Evolutionary conservation across 2,888 invertebrate species (phyloP).

Genomic region (Azorinus chamasolen): DNA sequence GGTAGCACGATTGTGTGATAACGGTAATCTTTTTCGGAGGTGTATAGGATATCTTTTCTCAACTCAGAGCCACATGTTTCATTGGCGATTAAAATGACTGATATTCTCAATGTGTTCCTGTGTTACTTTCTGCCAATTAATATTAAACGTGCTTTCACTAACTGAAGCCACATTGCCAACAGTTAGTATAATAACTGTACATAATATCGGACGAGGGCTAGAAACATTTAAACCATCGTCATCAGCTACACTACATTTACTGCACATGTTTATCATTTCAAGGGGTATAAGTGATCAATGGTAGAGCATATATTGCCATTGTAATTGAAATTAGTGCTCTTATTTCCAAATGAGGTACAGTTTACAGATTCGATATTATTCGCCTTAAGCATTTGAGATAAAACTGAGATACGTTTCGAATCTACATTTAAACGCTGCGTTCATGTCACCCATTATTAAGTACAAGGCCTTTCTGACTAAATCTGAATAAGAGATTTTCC

Average conservation of each 20-base stretch:
- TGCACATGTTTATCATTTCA: too few species aligned
- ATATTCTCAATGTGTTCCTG: too few species aligned
- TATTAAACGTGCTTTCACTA: not conserved
- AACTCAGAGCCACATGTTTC: not conserved
- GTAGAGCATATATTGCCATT: too few species aligned
- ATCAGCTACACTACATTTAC: not conserved
- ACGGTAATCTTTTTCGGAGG: not conserved
- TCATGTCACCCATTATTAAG: conserved; percentile 14
- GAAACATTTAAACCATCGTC: conserved; percentile 13
- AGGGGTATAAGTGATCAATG: too few species aligned
- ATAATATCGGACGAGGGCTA: too few species aligned
- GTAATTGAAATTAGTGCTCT: too few species aligned
- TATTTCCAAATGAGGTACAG: too few species aligned
- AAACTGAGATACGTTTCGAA: not conserved
- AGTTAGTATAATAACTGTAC: not conserved
- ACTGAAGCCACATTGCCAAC: not conserved
- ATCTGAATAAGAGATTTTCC: too few species aligned
- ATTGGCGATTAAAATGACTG: not conserved
- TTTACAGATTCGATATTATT: too few species aligned
- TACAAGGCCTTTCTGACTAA: too few species aligned
- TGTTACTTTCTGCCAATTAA: too few species aligned
- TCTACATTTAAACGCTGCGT: conserved; percentile 1
- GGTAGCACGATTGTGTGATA: not conserved
- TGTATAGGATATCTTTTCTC: not conserved
- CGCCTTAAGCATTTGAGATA: not conserved